phyloP scores from a whole-genome alignment of 2,113 vertebrate species.

The Cnemophilus loriae region DNA sequence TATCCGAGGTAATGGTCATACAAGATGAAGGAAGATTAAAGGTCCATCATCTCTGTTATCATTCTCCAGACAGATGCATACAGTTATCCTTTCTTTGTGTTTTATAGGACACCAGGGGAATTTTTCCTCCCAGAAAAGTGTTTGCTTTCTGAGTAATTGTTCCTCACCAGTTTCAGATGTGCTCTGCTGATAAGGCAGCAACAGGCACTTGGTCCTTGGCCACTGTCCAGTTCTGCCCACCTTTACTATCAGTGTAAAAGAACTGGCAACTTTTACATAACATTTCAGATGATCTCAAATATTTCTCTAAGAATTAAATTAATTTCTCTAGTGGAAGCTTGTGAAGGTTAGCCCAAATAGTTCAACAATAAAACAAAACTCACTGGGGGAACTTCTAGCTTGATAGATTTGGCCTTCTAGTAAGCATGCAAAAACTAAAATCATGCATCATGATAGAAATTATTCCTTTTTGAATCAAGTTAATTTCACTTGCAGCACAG shows the following conservation, averaged over 20 bases:
- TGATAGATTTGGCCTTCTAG: neutral
- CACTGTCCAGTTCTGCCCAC: neutral
- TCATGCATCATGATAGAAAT: neutral
- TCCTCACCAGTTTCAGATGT: neutral
- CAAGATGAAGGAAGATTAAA: neutral
- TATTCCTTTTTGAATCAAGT: neutral
- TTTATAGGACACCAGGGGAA: neutral
- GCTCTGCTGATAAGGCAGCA: neutral
- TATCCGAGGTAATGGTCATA: neutral
- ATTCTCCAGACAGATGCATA: neutral
- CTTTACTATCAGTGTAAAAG: neutral
- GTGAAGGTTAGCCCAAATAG: neutral
- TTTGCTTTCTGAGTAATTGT: neutral
- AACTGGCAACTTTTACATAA: neutral
- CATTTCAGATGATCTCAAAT: neutral
- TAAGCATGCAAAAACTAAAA: neutral
- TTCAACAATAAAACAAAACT: neutral
- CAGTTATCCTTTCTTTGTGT: neutral
- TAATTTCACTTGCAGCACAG: neutral
- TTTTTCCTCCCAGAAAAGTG: neutral
- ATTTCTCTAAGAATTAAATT: neutral
- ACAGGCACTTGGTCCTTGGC: neutral
- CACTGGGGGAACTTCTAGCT: neutral
- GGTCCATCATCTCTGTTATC: neutral
- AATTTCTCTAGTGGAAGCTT: neutral